Percentiles rank a stretch among this genome's conserved stretches.
Evolutionary conservation across 1,140 invertebrate species (phyloP).

Genomic region (Caerostris extrusa): DNA sequence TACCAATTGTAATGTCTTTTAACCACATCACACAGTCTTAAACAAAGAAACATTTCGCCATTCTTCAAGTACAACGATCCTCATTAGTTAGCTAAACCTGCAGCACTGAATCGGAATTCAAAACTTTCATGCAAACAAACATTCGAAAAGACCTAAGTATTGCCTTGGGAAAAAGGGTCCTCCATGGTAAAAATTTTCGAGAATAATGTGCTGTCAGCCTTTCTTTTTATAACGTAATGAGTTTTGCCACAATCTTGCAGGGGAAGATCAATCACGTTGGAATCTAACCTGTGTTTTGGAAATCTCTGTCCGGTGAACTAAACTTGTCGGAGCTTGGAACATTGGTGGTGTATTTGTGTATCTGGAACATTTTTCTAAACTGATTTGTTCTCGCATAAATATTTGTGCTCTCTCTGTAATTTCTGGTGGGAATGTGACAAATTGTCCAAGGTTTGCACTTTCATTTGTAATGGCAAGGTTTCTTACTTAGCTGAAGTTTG

Average conservation of each 20-base stretch:
- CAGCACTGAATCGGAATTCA: conserved; percentile 16
- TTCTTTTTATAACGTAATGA: conserved; percentile 36
- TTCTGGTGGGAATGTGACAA: neutral
- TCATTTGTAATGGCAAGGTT: neutral
- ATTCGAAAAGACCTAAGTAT: conserved; percentile 35
- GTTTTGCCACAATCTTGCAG: conserved; percentile 26
- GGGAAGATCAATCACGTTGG: conserved; percentile 21
- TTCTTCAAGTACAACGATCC: neutral
- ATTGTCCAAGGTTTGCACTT: neutral
- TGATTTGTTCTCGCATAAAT: conserved; percentile 1
- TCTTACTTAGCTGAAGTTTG: no score
- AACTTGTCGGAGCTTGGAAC: neutral
- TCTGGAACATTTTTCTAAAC: neutral
- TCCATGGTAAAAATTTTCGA: neutral
- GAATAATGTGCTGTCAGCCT: conserved; percentile 29
- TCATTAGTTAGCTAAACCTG: conserved; percentile 23
- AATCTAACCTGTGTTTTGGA: conserved; percentile 42
- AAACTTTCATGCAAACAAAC: conserved; percentile 54
- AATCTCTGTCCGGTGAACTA: neutral
- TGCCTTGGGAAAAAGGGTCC: conserved; percentile 42
- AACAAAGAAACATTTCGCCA: conserved; percentile 11
- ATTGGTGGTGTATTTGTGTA: neutral
- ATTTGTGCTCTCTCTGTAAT: neutral
- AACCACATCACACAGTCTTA: neutral
- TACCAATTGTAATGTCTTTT: neutral